phyloP scores from a whole-genome alignment of 2,113 vertebrate species.

The Cyprinodon tularosa region DNA sequence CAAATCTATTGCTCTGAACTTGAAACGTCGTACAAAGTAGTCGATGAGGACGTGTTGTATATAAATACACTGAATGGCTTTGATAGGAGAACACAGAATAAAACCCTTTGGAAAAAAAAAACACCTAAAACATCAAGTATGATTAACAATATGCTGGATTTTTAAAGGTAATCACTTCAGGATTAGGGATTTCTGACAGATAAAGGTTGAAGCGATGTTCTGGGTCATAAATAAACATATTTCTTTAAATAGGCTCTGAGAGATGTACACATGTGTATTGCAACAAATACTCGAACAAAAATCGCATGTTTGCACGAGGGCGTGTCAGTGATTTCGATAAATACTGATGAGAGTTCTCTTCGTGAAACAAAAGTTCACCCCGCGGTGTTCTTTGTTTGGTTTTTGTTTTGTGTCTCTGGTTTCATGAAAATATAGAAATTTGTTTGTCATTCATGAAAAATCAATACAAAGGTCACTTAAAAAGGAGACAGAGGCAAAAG shows the following conservation, averaged over 20 bases:
- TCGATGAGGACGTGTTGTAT: conserved; percentile 25
- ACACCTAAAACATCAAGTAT: conserved; percentile 61
- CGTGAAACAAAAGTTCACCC: conserved; percentile 58
- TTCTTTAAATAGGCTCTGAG: conserved; percentile 72
- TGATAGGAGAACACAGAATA: conserved; percentile 38
- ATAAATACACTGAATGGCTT: conserved; percentile 56
- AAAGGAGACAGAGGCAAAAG: conserved; percentile 71
- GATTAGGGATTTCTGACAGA: conserved; percentile 66
- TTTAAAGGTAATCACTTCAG: conserved; percentile 69
- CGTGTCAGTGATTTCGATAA: conserved; percentile 61
- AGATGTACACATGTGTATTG: conserved; percentile 68
- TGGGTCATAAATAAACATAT: conserved; percentile 76
- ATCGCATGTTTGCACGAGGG: conserved; percentile 32
- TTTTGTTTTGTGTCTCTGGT: conserved; percentile 67
- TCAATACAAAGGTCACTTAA: conserved; percentile 83
- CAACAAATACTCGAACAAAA: conserved; percentile 68
- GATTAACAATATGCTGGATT: conserved; percentile 63
- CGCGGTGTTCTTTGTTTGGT: conserved; percentile 64
- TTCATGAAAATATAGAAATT: conserved; percentile 83
- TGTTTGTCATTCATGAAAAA: conserved; percentile 76
- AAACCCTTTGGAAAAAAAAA: conserved; percentile 56
- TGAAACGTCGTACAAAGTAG: conserved; percentile 43
- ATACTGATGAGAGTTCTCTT: conserved; percentile 68
- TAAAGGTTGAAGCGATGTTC: conserved; percentile 49
- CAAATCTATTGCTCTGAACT: conserved; percentile 73